phyloP scores from a whole-genome alignment of 2,888 invertebrate genomes.

The Chloroclysta siterata region DNA sequence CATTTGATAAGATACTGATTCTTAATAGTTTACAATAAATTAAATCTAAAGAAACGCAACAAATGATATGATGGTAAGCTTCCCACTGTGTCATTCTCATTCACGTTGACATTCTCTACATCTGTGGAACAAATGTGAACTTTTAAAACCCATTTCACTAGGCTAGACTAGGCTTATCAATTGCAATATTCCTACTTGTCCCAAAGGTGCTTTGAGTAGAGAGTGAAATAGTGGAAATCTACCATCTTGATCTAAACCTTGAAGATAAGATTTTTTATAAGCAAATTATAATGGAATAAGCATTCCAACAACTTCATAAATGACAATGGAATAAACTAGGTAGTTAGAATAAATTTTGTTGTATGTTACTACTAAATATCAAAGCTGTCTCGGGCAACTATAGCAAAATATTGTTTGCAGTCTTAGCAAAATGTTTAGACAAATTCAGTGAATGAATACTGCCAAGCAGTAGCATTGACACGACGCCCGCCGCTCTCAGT shows the following conservation, averaged over 20 bases:
- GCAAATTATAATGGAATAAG: conserved; percentile 27
- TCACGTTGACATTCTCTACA: no score
- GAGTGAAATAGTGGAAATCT: conserved; percentile 1
- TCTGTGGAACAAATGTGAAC: not conserved
- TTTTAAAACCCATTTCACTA: not conserved
- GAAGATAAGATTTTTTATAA: conserved; percentile 21
- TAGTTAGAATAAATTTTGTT: conserved; percentile 28
- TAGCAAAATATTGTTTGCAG: conserved; percentile 19
- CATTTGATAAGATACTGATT: conserved; percentile 28
- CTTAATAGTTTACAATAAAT: conserved; percentile 16
- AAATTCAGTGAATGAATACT: conserved; percentile 27
- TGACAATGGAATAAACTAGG: conserved; percentile 27
- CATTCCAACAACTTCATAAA: conserved; percentile 31
- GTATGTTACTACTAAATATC: conserved; percentile 10
- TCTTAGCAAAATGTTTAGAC: conserved; percentile 25
- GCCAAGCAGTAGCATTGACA: conserved; percentile 28
- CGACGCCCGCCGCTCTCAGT: conserved; percentile 8
- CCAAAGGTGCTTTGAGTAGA: not conserved
- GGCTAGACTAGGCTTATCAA: not conserved
- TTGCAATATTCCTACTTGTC: not conserved
- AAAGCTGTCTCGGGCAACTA: conserved; percentile 13
- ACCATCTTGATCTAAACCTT: conserved; percentile 12
- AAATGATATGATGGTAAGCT: conserved; percentile 17
- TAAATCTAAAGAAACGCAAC: conserved; percentile 24
- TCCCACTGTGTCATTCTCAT: not conserved